Evolutionary conservation across 2,888 invertebrate genomes (phyloP), one percentile per base, ranked within the genome.

Genomic region (Spodoptera littoralis): DNA sequence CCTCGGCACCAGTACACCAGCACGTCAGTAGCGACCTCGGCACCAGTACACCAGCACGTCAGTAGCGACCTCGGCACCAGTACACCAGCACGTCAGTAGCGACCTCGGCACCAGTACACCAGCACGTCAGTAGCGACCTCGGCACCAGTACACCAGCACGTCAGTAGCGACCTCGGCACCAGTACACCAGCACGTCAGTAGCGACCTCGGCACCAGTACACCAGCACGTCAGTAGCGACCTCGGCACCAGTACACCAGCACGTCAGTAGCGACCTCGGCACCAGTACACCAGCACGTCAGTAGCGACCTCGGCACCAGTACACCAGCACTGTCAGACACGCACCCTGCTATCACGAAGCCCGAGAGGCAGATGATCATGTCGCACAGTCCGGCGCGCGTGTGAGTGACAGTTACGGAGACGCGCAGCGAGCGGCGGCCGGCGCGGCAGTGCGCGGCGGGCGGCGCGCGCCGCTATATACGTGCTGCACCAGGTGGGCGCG

Each of bases 301-400:
- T 18, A 18, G 18, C 18, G 18, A 18, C 18, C 18, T 18, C 18
- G 18, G 18, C 18, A 18, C 18, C 18, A 9, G 8, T 6, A 36
- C 36, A 36, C 36, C 6, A 9, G 36, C 6, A 6, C 8, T 2
- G 36, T 6, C 5, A 8, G 57, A 61, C 81, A 92, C 92, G 65
- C 70, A 94, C 94, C 95, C 95, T 73, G 94, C 95, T 70, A 95
- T 95, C 60, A 95, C 95, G 83, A 94, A 95, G 81, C 95, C 95
- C 18, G 95, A 94, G 42, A 95, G 89, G 79, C 95, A 95, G 88
- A 95, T 95, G 78, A 95, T 95, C 95, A 95, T 95, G 5, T 68
- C 76, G 80, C 53, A 51, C 60, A 62, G 41, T 54, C 60, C 1
- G 36, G 8, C 8, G 6, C 9, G 36, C 36, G 6, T 3, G 27